These are phyloP conservation scores for Catostylus mosaicus DNA, from an alignment of 30 jellyfish, hydroid and myxozoan genomes.

Conservation along the genomic window DNA sequence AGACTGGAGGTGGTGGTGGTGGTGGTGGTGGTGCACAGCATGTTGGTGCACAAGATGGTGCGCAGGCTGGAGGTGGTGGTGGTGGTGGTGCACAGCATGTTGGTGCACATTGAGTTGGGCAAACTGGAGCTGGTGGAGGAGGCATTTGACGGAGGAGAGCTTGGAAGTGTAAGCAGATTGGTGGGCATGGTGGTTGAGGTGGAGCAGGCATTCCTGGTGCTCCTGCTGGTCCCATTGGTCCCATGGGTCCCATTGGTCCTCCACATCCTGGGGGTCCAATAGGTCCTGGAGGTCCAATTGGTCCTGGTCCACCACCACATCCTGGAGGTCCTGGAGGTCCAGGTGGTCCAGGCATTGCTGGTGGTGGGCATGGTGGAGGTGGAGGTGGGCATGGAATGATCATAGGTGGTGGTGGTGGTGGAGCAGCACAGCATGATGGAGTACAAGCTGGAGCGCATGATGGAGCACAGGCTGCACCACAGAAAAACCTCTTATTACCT, in stretches of 20 bases:
- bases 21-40: conserved; percentile 81
- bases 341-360: conserved; percentile 85
- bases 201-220: conserved; percentile 96
- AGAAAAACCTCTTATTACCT: conserved; percentile 59
- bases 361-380: conserved; percentile 84
- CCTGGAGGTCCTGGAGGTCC: conserved; percentile 96
- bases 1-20: conserved; percentile 83
- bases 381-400: conserved; percentile 89
- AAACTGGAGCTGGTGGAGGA: conserved; percentile 85
- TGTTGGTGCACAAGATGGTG: conserved; percentile 93
- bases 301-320: conserved; percentile 92
- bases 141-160: conserved; percentile 80
- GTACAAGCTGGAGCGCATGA: conserved; percentile 95
- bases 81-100: conserved; percentile 87
- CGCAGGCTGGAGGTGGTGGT: conserved; percentile 77
- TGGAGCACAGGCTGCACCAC: conserved; percentile 84
- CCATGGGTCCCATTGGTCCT: conserved; percentile 89
- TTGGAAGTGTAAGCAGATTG: conserved; percentile 91
- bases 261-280: conserved; percentile 90
- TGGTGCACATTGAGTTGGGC: conserved; percentile 74
- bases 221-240: conserved; percentile 94
- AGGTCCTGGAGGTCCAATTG: conserved; percentile 97
- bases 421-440: conserved; percentile 91
- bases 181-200: conserved; percentile 91
- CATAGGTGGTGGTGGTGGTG: conserved; percentile 81